Conservation (phyloP, 2,113 vertebrate species). For the Pampusana beccarii region DNA sequence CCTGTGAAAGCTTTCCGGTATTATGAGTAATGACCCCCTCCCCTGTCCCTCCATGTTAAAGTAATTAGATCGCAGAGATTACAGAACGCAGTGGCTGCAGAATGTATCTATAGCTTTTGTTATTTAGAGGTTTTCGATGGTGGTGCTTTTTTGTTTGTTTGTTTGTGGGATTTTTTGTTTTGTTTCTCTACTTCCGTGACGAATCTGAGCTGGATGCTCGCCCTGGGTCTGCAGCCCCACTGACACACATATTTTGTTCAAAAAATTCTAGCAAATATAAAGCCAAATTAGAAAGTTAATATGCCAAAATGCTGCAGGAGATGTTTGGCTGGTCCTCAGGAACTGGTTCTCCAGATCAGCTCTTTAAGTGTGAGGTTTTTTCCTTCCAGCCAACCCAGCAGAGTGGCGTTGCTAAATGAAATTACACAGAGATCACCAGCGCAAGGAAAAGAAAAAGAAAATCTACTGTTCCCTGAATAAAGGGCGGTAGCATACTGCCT, state of each 20-base stretch:
- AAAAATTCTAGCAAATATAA: neutral
- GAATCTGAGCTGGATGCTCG: neutral
- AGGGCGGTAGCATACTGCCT: neutral
- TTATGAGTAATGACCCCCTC: neutral
- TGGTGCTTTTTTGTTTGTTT: too few relatives aligned
- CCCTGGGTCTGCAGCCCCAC: neutral
- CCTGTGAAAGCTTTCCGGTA: conserved; percentile 10
- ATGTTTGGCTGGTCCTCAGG: neutral
- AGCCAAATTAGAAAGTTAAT: neutral
- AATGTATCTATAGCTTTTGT: neutral
- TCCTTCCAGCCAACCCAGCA: neutral
- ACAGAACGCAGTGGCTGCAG: neutral
- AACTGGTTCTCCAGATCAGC: neutral
- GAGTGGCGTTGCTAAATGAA: neutral
- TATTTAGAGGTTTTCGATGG: neutral
- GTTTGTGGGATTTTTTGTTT: neutral
- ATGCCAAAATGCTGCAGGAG: neutral
- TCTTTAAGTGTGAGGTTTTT: neutral
- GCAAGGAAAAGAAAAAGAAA: neutral
- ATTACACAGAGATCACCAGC: neutral
- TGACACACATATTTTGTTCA: neutral
- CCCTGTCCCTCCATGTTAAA: conserved; percentile 19
- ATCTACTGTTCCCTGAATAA: neutral
- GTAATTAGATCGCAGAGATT: conserved; percentile 22
- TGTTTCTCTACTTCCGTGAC: neutral